phyloP scores from a whole-genome alignment of 92 coral and sea anemone genomes.

The Pocillopora grandis region DNA sequence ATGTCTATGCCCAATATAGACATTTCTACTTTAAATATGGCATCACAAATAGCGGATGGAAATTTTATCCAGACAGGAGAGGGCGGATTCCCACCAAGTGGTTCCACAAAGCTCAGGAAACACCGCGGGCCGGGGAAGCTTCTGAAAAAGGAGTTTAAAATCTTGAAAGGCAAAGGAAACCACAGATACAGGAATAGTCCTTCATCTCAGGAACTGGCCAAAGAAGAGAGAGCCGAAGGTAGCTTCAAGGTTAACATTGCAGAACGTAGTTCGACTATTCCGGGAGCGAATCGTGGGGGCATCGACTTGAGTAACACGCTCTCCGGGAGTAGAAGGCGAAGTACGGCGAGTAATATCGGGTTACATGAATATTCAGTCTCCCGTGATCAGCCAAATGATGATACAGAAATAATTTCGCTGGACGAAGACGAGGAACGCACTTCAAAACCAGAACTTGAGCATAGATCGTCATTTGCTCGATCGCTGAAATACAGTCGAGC shows the following conservation, averaged over 20 bases:
- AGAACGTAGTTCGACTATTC: slow-evolving; percentile 6
- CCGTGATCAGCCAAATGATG: not conserved
- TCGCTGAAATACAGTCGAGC: slow-evolving; percentile 71
- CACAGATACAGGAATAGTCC: slow-evolving; percentile 39
- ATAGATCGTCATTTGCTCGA: slow-evolving; percentile 34
- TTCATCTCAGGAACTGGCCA: not conserved
- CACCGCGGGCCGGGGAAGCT: slow-evolving; percentile 48
- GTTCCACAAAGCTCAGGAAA: slow-evolving; percentile 40
- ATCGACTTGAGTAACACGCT: slow-evolving; percentile 5
- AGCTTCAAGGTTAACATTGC: not conserved
- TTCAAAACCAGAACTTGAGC: slow-evolving; percentile 29
- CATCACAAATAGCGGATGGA: slow-evolving; percentile 27
- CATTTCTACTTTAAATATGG: slow-evolving; percentile 27
- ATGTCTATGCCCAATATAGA: slow-evolving; percentile 65
- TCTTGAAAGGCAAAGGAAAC: slow-evolving; percentile 44
- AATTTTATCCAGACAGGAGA: slow-evolving; percentile 31
- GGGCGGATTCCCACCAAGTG: not conserved
- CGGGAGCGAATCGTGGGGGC: not conserved
- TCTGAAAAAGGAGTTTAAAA: slow-evolving; percentile 53
- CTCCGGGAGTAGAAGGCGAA: not conserved
- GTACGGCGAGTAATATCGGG: not conserved
- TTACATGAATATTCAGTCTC: not conserved
- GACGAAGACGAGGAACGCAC: slow-evolving; percentile 5
- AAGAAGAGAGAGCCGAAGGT: slow-evolving; percentile 3
- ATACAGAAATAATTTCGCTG: slow-evolving; percentile 12